Base-by-base conservation (phyloP, 2,888 invertebrate genomes). In the Pomacea canaliculata region DNA sequence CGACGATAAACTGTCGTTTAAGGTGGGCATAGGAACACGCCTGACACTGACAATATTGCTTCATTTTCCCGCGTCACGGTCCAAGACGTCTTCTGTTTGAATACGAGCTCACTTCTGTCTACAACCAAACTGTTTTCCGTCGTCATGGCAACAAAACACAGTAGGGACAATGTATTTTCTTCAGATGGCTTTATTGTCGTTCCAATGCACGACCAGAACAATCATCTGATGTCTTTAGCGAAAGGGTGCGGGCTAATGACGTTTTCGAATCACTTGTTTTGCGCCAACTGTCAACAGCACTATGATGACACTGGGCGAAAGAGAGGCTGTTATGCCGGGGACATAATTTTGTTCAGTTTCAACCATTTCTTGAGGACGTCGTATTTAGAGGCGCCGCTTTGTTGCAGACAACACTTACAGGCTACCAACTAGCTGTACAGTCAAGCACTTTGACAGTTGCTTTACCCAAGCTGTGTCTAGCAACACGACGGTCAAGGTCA, bases 61-160 rank as follows among this genome's bases (percentile, higher is more conserved):
- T 9, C 19, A 7, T 68, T 67, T 19, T 13, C 19, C 19, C 16
- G 37, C 13, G 73, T 23, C 7, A 37, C n/a, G 9, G 65, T 27
- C 48, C 13, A 18, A 13, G 67, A 59, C 23, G 46, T 56, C 5
- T n/a, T 48, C 46, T 73, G 73, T 60, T 7, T 73, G 27, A 73
- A 68, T 16, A 12, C 48, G 48, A 73, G 27, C 13, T 46, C 37
- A n/a, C 18, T 60, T 27, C 73, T 60, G 73, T 73, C 56, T 51
- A 73, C 68, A n/a, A 67, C 68, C 19, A 67, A 68, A 19, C 67
- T 73, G 19, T 73, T 67, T 18, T 73, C 73, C 9, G 59, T 73
- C 37, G 46, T 68, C 60, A 73, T 16, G 49, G 73, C 73, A 7
- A 73, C 67, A 9, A n/a, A 51, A 37, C 19, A 46, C 73, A 9